Evolutionary conservation across 2,888 invertebrate species (phyloP), one percentile per base, ranked within the genome.

Genomic region (Lomographa bimaculata): DNA sequence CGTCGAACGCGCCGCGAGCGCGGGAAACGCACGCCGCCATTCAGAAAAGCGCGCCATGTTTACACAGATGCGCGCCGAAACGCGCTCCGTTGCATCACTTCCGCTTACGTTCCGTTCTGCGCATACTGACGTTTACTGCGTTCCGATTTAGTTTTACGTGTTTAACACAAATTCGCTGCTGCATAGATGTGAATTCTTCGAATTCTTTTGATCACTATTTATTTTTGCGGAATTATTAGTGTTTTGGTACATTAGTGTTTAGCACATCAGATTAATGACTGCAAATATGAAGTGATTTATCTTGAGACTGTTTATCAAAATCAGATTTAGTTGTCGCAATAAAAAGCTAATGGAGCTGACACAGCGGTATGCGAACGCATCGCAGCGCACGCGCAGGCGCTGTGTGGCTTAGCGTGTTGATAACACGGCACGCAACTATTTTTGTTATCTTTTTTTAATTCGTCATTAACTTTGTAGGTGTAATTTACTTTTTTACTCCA

Each of bases 11-110:
- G 58, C 80, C 82, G 77, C 72, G 72, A 73, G 80, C 83, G 84
- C 85, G 83, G 83, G 83, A 84, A 83, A 80, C 80, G 76, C 78
- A 37, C 63, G 60, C 66, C 51, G 78, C 84, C 85, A 87, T 87
- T 87, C 84, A 85, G 84, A 80, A 84, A 85, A 81, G 76, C 80
- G 74, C 78, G 81, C 79, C 79, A 72, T 86, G 85, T 87, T 87
- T 87, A 85, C 84, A 85, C 87, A 86, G 87, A 86, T 86, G 87
- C 79, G 77, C 82, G 78, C 85, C 85, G 81, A 84, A 86, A 83
- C 81, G 82, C 79, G 79, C 70, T 73, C 73, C 67, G 75, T 87
- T 86, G 80, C 87, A 85, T 86, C 86, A 86, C 85, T 85, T 86
- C 86, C 87, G 86, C 71, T 79, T 78, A 68, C 79, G 84, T 81